These are phyloP conservation scores for Leucophenga varia DNA, from an alignment of 1,140 invertebrate genomes.

Conservation along the genomic window DNA sequence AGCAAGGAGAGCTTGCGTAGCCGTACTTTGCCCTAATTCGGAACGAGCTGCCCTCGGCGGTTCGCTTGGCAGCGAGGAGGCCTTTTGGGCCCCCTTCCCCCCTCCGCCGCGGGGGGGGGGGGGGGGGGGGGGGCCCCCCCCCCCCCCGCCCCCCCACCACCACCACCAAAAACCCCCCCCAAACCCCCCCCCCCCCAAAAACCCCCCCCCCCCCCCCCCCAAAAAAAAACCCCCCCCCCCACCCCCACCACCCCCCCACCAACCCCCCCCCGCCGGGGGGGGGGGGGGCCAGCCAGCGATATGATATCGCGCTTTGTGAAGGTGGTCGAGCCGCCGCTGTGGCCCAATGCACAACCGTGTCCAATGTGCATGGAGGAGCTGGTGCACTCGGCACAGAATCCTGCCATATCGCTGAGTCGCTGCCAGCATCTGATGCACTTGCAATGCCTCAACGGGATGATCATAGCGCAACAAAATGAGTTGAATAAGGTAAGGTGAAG, in stretches of 20 bases:
- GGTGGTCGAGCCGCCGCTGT: constrained; percentile 66
- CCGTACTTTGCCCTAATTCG: constrained; percentile 59
- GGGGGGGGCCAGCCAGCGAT: constrained; percentile 67
- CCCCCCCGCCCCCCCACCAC: constrained; percentile 25
- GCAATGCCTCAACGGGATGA: constrained; percentile 74
- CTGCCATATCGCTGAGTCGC: constrained; percentile 65
- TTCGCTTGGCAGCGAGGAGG: constrained; percentile 69
- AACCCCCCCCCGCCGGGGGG: constrained; percentile 37
- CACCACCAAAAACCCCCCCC: not conserved
- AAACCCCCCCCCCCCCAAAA: too few species aligned
- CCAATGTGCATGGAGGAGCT: constrained; percentile 67
- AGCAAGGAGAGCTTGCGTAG: constrained; percentile 65
- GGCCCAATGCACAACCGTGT: constrained; percentile 66
- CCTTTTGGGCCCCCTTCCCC: constrained; percentile 58
- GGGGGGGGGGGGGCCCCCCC: constrained; percentile 23
- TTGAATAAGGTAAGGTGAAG: constrained; percentile 38
- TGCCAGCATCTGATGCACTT: constrained; percentile 80
- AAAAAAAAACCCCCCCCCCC: constrained; percentile 13
- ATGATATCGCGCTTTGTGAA: constrained; percentile 74
- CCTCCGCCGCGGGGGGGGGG: constrained; percentile 1
- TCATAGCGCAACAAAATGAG: constrained; percentile 60
- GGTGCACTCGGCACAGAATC: constrained; percentile 56
- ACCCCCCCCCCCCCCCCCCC: too few species aligned
- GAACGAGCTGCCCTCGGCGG: constrained; percentile 73
- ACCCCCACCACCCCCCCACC: constrained; percentile 16